Percentiles rank a stretch among this genome's conserved stretches.
phyloP scores from a whole-genome alignment of 2,797 vertebrate species.

The Pyrocephalus nanus region DNA sequence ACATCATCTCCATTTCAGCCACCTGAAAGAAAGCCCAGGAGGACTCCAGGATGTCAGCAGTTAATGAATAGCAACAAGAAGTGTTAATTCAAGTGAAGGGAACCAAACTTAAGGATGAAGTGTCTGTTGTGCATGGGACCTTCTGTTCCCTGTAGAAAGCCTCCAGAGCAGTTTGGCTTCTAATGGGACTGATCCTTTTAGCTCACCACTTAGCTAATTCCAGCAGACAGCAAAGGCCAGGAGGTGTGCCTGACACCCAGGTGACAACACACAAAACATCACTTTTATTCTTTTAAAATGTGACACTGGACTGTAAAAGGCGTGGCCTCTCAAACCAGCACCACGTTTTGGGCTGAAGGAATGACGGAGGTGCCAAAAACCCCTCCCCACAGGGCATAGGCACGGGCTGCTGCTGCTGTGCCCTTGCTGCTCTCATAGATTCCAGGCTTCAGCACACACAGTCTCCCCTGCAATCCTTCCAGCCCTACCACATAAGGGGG shows the following conservation, averaged over 20 bases:
- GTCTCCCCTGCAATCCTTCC: not conserved
- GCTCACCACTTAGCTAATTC: not conserved
- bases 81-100: not conserved
- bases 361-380: fast-evolving
- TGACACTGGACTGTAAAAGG: not conserved
- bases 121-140: not conserved
- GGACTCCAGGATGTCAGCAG: not conserved
- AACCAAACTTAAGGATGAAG: not conserved
- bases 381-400: not conserved
- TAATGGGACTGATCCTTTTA: not conserved
- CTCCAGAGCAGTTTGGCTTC: not conserved
- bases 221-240: not conserved
- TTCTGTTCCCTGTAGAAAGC: not conserved
- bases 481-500: fast-evolving
- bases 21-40: not conserved
- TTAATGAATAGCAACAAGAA: not conserved
- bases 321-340: not conserved
- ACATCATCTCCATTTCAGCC: not conserved
- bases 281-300: not conserved
- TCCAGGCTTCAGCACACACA: not conserved
- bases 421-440: not conserved
- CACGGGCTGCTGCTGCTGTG: not conserved
- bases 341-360: fast-evolving
- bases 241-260: not conserved
- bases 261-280: not conserved